Evolutionary conservation across 2,797 vertebrate species (phyloP), one percentile per base, ranked within the genome.

Genomic region (Heterohyrax brucei): DNA sequence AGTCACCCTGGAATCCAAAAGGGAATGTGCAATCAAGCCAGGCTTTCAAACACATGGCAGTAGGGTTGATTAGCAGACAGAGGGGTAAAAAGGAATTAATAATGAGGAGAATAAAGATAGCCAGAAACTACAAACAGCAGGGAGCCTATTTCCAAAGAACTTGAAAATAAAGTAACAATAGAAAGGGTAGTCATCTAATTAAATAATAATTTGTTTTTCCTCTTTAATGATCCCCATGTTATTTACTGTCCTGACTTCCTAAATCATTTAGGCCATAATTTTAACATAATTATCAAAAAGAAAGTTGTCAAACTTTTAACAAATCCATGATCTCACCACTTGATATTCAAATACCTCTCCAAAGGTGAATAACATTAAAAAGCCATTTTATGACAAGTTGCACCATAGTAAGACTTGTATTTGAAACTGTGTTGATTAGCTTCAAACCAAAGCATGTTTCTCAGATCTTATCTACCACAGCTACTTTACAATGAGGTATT

Each of bases 161-260:
- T 97, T 97, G 97, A 98, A 98, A 98, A 98, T 98, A 97, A 98
- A 97, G 97, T 96, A 98, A 98, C 98, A 98, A 98, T 98, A 97
- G 97, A 94, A 96, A 96, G 96, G 83, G 91, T 96, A 98, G 98
- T 96, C 97, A 26, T 97, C 98, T 98, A 98, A 98, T 98, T 98
- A 98, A 98, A 99, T 98, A 98, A 98, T 98, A 98, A 98, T 98
- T 98, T 98, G 97, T 98, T 96, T 98, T 98, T 97, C 98, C 91
- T 92, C 95, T 98, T 98, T 97, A 98, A 97, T 97, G 97, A 95
- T 96, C 93, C 87, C 96, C 96, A 66, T 85, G 97, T 98, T 97
- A 97, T 97, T 97, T 97, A 98, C 97, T 90, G 95, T 95, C 98
- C 93, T 97, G 97, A 98, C 96, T 98, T 98, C 97, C 98, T 98